Conservation (phyloP, 2,113 vertebrate species). For the Naja naja region DNA sequence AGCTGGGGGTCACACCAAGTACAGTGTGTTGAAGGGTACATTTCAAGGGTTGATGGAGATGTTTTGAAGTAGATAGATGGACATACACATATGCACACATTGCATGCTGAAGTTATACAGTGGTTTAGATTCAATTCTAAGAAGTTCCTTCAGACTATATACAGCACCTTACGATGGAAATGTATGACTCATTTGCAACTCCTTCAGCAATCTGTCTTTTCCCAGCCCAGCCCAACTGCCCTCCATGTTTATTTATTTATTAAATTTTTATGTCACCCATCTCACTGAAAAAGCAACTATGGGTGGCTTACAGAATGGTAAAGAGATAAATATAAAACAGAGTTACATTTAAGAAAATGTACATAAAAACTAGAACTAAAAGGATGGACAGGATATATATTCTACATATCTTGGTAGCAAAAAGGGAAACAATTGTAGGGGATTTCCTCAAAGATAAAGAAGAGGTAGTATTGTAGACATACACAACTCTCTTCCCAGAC, state of each 20-base stretch:
- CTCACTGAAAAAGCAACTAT: too few relatives aligned
- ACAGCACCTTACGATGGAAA: not conserved
- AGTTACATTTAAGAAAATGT: too few relatives aligned
- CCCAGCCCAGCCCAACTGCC: not conserved
- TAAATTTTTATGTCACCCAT: too few relatives aligned
- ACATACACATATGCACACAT: not conserved
- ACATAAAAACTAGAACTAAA: too few relatives aligned
- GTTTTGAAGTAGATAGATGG: not conserved
- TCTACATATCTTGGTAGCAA: too few relatives aligned
- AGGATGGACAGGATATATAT: too few relatives aligned
- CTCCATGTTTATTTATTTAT: not conserved
- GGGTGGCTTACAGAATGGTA: too few relatives aligned
- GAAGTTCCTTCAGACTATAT: not conserved
- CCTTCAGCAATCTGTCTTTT: not conserved
- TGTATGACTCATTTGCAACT: not conserved
- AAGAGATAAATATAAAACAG: too few relatives aligned
- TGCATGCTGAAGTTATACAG: not conserved
- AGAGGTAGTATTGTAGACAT: too few relatives aligned
- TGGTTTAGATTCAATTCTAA: not conserved
- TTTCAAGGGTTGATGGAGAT: not conserved
- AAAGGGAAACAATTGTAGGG: too few relatives aligned
- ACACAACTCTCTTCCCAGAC: too few relatives aligned
- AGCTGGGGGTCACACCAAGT: not conserved
- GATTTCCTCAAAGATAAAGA: too few relatives aligned
- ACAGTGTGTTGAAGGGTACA: not conserved